Evolutionary conservation across 23 tunicate genomes (phyloP).

Genomic region (Trididemnum nubilum): DNA sequence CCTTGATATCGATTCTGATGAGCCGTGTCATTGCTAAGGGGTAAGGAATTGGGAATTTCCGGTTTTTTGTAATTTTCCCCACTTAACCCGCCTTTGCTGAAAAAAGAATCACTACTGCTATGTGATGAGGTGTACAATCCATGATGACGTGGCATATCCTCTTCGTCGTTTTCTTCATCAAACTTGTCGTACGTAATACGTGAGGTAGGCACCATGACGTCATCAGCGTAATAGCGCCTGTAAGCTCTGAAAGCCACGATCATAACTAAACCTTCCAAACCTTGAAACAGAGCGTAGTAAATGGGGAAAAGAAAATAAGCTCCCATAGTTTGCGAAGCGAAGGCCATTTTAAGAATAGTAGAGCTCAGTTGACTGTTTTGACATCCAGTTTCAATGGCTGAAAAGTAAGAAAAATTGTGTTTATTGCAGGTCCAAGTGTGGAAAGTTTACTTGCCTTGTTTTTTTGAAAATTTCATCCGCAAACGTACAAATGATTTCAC

Average conservation of each 20-base stretch:
- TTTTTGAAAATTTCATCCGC: too few relatives aligned
- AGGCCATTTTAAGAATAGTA: slow-evolving; percentile 79
- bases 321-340: slow-evolving; percentile 58
- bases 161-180: slow-evolving; percentile 51
- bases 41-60: not conserved
- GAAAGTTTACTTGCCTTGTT: too few relatives aligned
- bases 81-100: not conserved
- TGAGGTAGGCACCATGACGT: slow-evolving; percentile 44
- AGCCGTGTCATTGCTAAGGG: not conserved
- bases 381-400: slow-evolving; percentile 85
- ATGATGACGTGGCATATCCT: not conserved
- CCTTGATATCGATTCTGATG: not conserved
- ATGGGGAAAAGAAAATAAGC: slow-evolving; percentile 76
- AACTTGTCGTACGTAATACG: slow-evolving; percentile 75
- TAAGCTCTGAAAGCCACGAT: slow-evolving; percentile 52
- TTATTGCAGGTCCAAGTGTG: not conserved
- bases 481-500: too few relatives aligned
- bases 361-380: slow-evolving; percentile 86
- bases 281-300: slow-evolving; percentile 76
- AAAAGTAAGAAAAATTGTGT: not conserved
- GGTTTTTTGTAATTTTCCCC: not conserved
- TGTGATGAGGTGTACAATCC: not conserved
- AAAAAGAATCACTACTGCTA: slow-evolving; percentile 20
- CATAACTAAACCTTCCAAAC: slow-evolving; percentile 65
- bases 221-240: slow-evolving; percentile 49